Evolutionary conservation across 2,113 vertebrate genomes (phyloP).

Genomic region (Copsychus sechellarum): DNA sequence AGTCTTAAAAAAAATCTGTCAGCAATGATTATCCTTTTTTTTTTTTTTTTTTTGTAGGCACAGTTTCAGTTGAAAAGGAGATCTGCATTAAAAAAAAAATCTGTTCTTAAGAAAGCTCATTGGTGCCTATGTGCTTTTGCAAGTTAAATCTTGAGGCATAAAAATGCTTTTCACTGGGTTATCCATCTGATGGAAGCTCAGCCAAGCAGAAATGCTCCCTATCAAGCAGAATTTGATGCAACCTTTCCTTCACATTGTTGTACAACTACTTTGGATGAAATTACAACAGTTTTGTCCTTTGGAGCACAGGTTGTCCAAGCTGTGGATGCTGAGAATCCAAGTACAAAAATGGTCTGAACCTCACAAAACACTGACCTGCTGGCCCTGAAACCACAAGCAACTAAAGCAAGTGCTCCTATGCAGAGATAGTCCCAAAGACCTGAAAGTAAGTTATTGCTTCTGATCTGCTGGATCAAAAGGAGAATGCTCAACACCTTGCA

Average conservation of each 20-base stretch:
- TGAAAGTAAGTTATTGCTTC: neutral
- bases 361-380: neutral
- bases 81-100: neutral
- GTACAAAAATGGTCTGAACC: neutral
- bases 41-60: neutral
- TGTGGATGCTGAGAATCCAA: neutral
- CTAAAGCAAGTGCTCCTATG: neutral
- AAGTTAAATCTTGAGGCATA: neutral
- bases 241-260: neutral
- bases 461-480: neutral
- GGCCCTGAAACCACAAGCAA: neutral
- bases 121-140: neutral
- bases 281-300: neutral
- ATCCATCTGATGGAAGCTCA: neutral
- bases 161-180: neutral
- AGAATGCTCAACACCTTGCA: neutral
- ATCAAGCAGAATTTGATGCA: neutral
- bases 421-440: neutral
- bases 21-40: neutral
- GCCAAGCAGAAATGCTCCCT: neutral
- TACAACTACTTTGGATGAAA: neutral
- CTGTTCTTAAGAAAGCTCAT: neutral
- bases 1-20: conserved; percentile 2
- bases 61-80: neutral
- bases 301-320: neutral